Evolutionary conservation across 2,113 vertebrate genomes (phyloP), one percentile per base, ranked within the genome.

Genomic region (Isurus oxyrinchus): DNA sequence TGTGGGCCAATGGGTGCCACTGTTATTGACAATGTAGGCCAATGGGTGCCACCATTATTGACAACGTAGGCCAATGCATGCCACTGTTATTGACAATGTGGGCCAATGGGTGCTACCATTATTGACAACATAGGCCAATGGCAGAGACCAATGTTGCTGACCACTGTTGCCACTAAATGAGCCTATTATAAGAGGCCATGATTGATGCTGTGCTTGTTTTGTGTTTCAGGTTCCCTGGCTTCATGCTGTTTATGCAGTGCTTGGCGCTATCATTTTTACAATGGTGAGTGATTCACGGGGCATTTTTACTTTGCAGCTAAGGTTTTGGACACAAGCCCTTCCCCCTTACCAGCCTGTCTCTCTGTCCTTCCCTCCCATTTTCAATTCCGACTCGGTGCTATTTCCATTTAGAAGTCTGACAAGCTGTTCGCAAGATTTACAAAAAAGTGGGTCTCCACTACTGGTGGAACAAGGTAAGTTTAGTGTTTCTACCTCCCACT

Each of bases 201-300:
- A n/a, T 5, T 59, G 31, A 93, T 88, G 25, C 23, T 53, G 86
- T 55, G 0, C 21, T 53, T 94, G 19, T 8, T 63, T 94, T 94
- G 59, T 63, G 7, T 44, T 1, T 90, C 96, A 99, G 99, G 98
- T 99, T 25, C 99, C 99, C 0, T 99, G 99, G 99, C 97, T 99
- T 76, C 98, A 99, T 0, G 97, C 97, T 0, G 96, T 98, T 96
- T 99, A 98, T 0, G 98, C 98, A 27, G 97, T 97, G 3, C 97
- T 99, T 11, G 99, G 99, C 96, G 98, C 99, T 0, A 97, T 98
- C 27, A 97, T 99, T 94, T 99, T 99, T 96, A 99, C 98, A 0
- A 97, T 99, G 98, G 99, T 99, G 97, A 98, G 98, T 97, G 96
- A 61, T 27, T 95, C 40, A 31, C 21, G n/a, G 35, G 6, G 90